Evolutionary conservation across 2,888 invertebrate genomes (phyloP), one percentile per base, ranked within the genome.

Genomic region (Caenorhabditis imperialis): DNA sequence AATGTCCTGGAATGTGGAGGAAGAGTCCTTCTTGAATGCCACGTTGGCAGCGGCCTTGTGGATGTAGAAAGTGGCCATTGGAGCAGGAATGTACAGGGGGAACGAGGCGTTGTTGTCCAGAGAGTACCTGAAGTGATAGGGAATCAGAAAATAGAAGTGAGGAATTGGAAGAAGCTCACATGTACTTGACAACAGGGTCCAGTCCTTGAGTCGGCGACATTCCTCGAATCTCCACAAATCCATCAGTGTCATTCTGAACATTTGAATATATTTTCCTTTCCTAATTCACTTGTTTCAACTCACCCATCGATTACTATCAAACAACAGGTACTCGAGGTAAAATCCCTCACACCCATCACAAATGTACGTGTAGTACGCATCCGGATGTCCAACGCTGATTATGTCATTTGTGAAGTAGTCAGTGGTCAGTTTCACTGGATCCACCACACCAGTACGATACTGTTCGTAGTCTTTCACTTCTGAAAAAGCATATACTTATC

Each of bases 11-110:
- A n/a, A n/a, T n/a, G n/a, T n/a, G n/a, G n/a, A n/a, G n/a, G n/a
- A n/a, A n/a, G n/a, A n/a, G n/a, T n/a, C n/a, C n/a, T n/a, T n/a
- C n/a, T 30, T 30, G 30, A 30, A 30, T 30, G 10, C 30, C 30
- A 30, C 30, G 30, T n/a, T n/a, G n/a, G n/a, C n/a, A n/a, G n/a
- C n/a, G n/a, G 55, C 33, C 8, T 50, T 55, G 35, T 48, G 30
- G 18, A 47, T 12, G 35, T 57, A 55, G 42, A 65, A 54, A 35
- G 65, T 65, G 7, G 65, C 65, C 42, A 65, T 65, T 33, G 30
- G 10, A 30, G 30, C 6, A 7, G 30, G 10, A 30, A 30, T 30
- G 6, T 7, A 10, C 10, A 7, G 30, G 6, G 30, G 30, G 30
- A 30, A 10, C 6, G 48, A 37, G 20, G 65, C 23, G 25, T 65